Evolutionary conservation across 2,888 invertebrate species (phyloP).

Genomic region (Kuschelorhynchus macadamiae): DNA sequence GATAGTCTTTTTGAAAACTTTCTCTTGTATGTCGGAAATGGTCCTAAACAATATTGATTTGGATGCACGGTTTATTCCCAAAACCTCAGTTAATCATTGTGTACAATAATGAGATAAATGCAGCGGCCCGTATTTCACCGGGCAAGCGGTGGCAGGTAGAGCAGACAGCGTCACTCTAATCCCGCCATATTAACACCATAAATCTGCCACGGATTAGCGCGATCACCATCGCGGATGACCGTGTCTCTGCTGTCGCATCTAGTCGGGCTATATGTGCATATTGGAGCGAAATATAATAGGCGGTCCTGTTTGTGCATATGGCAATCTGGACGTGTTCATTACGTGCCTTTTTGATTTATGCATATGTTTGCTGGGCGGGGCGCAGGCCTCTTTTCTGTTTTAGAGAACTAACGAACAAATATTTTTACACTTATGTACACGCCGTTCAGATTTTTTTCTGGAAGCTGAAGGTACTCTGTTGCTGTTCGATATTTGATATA

Average conservation of each 20-base stretch:
- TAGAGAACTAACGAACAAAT: too few relatives aligned
- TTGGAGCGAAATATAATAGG: slow-evolving; percentile 29
- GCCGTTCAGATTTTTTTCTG: too few relatives aligned
- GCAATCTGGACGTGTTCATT: slow-evolving; percentile 41
- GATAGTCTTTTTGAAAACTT: too few relatives aligned
- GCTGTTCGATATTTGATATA: too few relatives aligned
- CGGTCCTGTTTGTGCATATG: slow-evolving; percentile 22
- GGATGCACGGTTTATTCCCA: slow-evolving; percentile 11
- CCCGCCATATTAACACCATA: slow-evolving; percentile 77
- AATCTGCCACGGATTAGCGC: slow-evolving; percentile 72
- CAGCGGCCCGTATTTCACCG: slow-evolving; percentile 42
- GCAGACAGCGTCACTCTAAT: slow-evolving; percentile 69
- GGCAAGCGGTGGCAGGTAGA: slow-evolving; percentile 47
- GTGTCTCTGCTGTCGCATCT: slow-evolving; percentile 51
- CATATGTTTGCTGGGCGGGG: background rate
- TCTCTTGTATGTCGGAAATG: too few relatives aligned
- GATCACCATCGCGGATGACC: slow-evolving; percentile 64
- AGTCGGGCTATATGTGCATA: slow-evolving; percentile 30
- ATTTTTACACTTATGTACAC: too few relatives aligned
- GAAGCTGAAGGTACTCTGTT: too few relatives aligned
- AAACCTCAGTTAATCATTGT: slow-evolving; percentile 40
- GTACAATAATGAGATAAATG: slow-evolving; percentile 44
- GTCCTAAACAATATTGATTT: slow-evolving; percentile 13
- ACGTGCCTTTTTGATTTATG: slow-evolving; percentile 46
- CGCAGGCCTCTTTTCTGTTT: too few relatives aligned